Percentiles rank a stretch among this genome's conserved stretches.
These are phyloP conservation scores for Aeoliscus strigatus DNA, from an alignment of 2,797 vertebrate species.

Conservation along the genomic window DNA sequence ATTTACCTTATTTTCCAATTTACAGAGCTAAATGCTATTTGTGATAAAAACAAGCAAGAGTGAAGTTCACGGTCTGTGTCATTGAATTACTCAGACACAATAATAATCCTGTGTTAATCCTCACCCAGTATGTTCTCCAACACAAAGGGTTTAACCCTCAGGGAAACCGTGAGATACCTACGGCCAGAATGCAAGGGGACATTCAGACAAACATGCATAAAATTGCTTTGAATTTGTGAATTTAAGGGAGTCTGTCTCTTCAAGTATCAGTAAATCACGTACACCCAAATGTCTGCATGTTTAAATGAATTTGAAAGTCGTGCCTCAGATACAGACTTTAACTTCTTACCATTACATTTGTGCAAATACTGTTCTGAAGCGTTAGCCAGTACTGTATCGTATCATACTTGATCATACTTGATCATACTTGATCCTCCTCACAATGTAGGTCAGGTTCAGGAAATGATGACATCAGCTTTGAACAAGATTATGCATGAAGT, in stretches of 20 bases:
- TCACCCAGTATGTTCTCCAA: slow-evolving; percentile 45
- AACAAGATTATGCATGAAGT: slow-evolving; percentile 58
- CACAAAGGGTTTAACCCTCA: slow-evolving; percentile 53
- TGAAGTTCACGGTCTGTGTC: slow-evolving; percentile 41
- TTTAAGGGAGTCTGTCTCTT: not conserved
- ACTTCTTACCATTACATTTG: not conserved
- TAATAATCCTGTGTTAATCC: slow-evolving; percentile 65
- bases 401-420: too few relatives aligned
- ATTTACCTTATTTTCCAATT: not conserved
- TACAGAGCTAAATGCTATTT: not conserved
- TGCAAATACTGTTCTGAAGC: not conserved
- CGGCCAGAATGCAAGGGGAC: slow-evolving; percentile 2
- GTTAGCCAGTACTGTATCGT: too few relatives aligned
- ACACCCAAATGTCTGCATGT: not conserved
- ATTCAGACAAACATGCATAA: not conserved
- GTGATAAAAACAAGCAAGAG: slow-evolving; percentile 2
- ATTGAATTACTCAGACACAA: slow-evolving; percentile 42
- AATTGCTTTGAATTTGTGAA: not conserved
- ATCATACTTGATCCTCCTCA: slow-evolving; percentile 3
- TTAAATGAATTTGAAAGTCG: not conserved
- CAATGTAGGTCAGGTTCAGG: slow-evolving; percentile 61
- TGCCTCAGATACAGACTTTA: not conserved
- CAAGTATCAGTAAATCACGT: not conserved
- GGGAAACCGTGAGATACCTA: slow-evolving; percentile 34
- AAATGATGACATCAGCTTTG: slow-evolving; percentile 43